Conservation (phyloP, 2,888 invertebrate species). For the Pelosia muscerda region DNA sequence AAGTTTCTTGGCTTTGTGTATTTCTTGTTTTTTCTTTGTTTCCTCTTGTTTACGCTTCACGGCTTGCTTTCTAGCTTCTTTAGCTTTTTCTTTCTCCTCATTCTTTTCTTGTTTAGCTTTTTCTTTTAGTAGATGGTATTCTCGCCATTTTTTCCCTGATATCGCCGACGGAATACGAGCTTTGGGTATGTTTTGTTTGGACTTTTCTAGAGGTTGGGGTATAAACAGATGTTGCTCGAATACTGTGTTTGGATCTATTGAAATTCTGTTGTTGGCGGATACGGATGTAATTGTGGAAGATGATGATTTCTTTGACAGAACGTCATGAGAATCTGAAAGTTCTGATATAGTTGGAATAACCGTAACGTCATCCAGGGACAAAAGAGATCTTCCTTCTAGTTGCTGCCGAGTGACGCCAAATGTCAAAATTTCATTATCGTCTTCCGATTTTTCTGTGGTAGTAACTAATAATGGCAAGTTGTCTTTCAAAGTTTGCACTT, state of each 20-base stretch:
- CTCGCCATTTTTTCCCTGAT: conserved; percentile 27
- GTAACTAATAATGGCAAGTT: too few relatives aligned
- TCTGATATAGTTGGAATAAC: too few relatives aligned
- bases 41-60: conserved; percentile 28
- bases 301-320: conserved; percentile 21
- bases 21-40: conserved; percentile 19
- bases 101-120: conserved; percentile 26
- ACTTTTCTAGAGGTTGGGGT: conserved; percentile 29
- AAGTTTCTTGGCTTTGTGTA: conserved; percentile 22
- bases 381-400: too few relatives aligned
- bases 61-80: conserved; percentile 26
- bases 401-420: too few relatives aligned
- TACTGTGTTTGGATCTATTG: conserved; percentile 26
- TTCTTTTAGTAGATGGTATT: conserved; percentile 26
- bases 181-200: conserved; percentile 26
- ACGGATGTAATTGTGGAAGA: conserved; percentile 28
- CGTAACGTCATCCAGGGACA: too few relatives aligned
- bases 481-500: too few relatives aligned
- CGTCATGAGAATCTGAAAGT: too few relatives aligned
- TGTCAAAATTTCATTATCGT: too few relatives aligned
- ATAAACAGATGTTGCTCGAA: conserved; percentile 29
- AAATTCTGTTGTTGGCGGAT: conserved; percentile 26
- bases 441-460: too few relatives aligned
- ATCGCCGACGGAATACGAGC: conserved; percentile 28
- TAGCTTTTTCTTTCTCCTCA: conserved; percentile 29